These are phyloP conservation scores for Nettapus auritus DNA, from an alignment of 2,113 vertebrate species.

Conservation along the genomic window DNA sequence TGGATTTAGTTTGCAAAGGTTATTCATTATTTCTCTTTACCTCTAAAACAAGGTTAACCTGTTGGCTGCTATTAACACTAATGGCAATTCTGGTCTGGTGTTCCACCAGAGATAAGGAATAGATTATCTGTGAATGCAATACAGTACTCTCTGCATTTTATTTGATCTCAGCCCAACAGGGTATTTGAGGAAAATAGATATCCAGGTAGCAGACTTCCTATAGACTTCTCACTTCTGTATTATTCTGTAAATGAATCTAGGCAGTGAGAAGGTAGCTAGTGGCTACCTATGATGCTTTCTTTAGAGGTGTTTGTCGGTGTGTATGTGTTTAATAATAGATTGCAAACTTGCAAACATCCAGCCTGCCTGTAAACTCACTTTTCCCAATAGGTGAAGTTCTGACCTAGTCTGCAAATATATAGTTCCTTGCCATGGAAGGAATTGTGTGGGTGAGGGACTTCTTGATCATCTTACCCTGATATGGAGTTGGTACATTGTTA, in stretches of 20 bases:
- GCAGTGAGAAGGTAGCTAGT: background rate
- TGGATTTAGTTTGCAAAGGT: background rate
- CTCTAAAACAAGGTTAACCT: background rate
- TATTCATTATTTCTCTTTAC: background rate
- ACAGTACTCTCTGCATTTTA: background rate
- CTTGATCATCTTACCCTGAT: background rate
- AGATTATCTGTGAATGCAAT: background rate
- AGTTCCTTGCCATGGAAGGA: background rate
- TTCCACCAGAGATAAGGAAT: background rate
- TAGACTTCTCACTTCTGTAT: background rate
- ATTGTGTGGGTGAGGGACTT: accelerated
- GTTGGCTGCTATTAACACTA: background rate
- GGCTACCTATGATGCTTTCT: background rate
- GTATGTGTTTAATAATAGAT: background rate
- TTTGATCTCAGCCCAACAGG: background rate
- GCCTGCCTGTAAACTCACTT: background rate
- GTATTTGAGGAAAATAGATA: background rate
- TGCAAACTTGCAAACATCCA: background rate
- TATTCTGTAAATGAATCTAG: background rate
- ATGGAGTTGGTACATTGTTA: accelerated
- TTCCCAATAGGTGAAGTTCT: background rate
- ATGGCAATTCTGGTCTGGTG: background rate
- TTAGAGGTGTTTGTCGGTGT: background rate
- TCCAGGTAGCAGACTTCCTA: background rate
- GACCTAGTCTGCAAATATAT: background rate